phyloP scores from a whole-genome alignment of 2,113 vertebrate genomes.

The Notiomystis cincta region DNA sequence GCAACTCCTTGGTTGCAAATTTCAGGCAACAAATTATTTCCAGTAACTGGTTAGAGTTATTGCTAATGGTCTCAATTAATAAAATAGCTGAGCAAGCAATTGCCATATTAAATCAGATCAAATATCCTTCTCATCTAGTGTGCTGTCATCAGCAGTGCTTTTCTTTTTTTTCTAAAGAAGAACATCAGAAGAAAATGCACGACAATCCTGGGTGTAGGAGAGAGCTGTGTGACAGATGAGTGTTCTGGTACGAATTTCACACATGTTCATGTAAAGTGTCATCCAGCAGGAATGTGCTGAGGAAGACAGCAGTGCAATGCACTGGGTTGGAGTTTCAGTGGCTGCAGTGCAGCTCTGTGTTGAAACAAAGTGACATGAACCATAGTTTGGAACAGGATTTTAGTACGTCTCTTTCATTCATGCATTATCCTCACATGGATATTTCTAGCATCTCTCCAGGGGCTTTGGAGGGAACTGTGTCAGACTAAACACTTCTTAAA shows the following conservation, averaged over 20 bases:
- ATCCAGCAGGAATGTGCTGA: constrained; percentile 28
- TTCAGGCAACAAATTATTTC: background rate
- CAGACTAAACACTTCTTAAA: constrained; percentile 56
- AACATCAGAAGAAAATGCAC: background rate
- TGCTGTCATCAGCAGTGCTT: background rate
- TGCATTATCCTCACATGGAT: background rate
- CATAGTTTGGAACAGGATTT: background rate
- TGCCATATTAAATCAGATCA: background rate
- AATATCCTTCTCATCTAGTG: background rate
- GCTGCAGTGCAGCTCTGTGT: background rate
- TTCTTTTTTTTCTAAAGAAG: background rate
- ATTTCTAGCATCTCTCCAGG: background rate
- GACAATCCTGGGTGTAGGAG: background rate
- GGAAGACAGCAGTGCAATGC: background rate
- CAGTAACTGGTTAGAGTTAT: background rate
- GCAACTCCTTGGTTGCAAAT: background rate
- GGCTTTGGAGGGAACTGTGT: constrained; percentile 18
- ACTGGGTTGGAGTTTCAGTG: background rate
- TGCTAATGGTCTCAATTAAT: background rate
- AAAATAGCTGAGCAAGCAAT: constrained; percentile 11
- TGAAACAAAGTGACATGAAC: background rate
- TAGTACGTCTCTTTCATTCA: background rate
- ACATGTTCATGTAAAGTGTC: background rate
- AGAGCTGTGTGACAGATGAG: constrained; percentile 22
- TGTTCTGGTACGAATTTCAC: background rate